A percentile compares a stretch with the other conserved stretches of the same genome.
Evolutionary conservation across 1,140 invertebrate species (phyloP).

Genomic region (Drosophila lowei): DNA sequence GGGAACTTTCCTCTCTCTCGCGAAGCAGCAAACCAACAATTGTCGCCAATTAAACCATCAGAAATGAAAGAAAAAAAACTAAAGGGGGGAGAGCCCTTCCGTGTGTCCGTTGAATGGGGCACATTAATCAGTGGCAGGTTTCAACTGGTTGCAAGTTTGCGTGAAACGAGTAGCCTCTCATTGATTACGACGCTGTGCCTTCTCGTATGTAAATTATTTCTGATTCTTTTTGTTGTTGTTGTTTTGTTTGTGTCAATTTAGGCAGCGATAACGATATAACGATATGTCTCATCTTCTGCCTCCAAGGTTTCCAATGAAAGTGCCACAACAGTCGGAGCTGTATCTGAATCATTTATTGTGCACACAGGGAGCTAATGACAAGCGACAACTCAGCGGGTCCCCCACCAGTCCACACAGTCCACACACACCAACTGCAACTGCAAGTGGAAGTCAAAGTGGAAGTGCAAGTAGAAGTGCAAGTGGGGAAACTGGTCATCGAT

Average conservation of each 20-base stretch:
- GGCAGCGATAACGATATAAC: slow-evolving; percentile 42
- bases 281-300: slow-evolving; percentile 35
- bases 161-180: slow-evolving; percentile 69
- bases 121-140: slow-evolving; percentile 72
- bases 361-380: slow-evolving; percentile 68
- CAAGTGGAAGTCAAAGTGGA: no score
- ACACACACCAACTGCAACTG: no score
- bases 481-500: slow-evolving; percentile 15
- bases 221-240: slow-evolving; percentile 26
- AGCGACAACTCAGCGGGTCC: slow-evolving; percentile 64
- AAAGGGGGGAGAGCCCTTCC: neutral
- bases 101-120: slow-evolving; percentile 29
- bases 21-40: slow-evolving; percentile 57
- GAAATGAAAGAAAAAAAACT: slow-evolving; percentile 17
- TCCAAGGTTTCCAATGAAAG: slow-evolving; percentile 71
- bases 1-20: slow-evolving; percentile 48
- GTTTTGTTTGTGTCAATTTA: slow-evolving; percentile 36
- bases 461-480: no score
- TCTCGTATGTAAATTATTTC: slow-evolving; percentile 63
- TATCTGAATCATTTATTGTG: slow-evolving; percentile 66
- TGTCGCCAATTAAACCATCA: slow-evolving; percentile 71
- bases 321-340: slow-evolving; percentile 17
- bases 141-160: slow-evolving; percentile 43
- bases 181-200: slow-evolving; percentile 47
- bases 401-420: slow-evolving; percentile 12